phyloP scores from a whole-genome alignment of 2,797 vertebrate genomes.

The Meriones psammophilus region DNA sequence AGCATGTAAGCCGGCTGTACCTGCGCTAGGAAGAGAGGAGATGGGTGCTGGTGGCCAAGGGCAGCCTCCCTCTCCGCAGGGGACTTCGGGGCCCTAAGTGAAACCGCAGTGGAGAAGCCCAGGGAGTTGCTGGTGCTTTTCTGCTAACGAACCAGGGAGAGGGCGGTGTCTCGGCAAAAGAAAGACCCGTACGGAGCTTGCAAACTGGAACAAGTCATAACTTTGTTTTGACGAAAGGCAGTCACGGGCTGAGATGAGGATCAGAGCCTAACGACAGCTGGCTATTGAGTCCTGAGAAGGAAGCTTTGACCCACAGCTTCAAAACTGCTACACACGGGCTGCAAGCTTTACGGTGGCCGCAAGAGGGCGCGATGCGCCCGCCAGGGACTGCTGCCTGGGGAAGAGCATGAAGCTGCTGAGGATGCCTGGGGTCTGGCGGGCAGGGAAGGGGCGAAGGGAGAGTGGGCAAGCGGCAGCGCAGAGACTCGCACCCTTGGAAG shows the following conservation, averaged over 20 bases:
- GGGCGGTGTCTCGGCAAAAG: background rate
- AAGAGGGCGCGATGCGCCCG: constrained; percentile 83
- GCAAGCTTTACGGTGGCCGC: constrained; percentile 75
- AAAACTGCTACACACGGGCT: background rate
- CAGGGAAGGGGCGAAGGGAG: background rate
- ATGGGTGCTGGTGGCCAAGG: fast-evolving
- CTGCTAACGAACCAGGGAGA: background rate
- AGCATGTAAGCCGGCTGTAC: background rate
- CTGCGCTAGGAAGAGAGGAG: background rate
- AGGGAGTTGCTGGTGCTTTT: background rate
- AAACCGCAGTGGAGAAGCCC: background rate
- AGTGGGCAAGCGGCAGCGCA: fast-evolving
- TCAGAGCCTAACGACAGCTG: background rate
- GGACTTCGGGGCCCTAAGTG: fast-evolving
- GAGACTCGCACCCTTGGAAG: background rate
- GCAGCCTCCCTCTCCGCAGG: fast-evolving
- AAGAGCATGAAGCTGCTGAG: background rate
- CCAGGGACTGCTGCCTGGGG: background rate
- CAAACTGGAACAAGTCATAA: background rate
- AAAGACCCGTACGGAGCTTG: background rate
- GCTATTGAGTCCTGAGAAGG: background rate
- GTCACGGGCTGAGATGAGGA: background rate
- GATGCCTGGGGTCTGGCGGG: background rate
- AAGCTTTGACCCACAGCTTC: background rate
- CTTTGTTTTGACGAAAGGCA: background rate